A percentile compares a stretch with the other conserved stretches of the same genome.
These are phyloP conservation scores for Chirona hameri DNA, from an alignment of 2,888 invertebrate genomes.

Conservation along the genomic window DNA sequence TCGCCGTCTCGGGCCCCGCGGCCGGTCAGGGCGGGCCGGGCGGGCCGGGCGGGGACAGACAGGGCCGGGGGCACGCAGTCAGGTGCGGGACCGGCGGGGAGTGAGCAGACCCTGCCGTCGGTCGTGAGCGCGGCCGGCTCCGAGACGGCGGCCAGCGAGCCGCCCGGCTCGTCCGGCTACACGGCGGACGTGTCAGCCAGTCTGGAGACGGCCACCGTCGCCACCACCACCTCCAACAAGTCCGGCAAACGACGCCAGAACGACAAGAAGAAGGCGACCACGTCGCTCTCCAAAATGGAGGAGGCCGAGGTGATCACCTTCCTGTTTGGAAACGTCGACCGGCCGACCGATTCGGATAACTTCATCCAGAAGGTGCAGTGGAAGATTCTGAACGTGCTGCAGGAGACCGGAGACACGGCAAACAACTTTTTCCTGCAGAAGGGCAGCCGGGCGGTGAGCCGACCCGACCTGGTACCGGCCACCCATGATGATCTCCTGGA, in stretches of 20 bases:
- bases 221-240: background rate
- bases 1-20: too few relatives aligned
- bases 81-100: background rate
- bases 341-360: background rate
- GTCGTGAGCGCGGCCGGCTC: background rate
- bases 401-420: background rate
- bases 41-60: background rate
- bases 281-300: background rate
- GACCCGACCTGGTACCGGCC: background rate
- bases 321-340: background rate
- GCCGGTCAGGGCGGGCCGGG: background rate
- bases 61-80: background rate
- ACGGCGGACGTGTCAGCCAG: background rate
- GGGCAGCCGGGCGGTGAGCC: background rate
- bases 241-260: background rate
- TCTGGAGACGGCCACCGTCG: background rate
- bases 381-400: background rate
- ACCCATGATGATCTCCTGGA: background rate
- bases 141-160: background rate
- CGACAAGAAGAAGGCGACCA: background rate
- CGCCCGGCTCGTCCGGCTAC: background rate
- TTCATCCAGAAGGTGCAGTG: background rate
- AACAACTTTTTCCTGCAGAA: background rate
- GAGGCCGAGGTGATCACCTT: background rate
- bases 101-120: background rate